Evolutionary conservation across 1,140 invertebrate genomes (phyloP).

Genomic region (Chionoecetes opilio): DNA sequence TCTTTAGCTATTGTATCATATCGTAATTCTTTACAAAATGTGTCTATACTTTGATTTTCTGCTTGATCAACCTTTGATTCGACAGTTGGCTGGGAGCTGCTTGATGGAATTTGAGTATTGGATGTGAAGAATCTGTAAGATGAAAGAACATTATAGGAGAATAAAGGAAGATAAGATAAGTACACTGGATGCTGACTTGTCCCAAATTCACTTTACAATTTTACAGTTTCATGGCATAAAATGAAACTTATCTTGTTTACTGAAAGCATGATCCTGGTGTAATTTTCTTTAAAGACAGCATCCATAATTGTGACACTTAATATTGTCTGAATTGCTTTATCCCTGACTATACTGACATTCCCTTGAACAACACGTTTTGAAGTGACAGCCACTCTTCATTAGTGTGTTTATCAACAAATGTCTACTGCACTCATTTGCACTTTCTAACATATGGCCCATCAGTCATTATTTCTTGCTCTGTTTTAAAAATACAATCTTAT

Average conservation of each 20-base stretch:
- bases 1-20: not conserved
- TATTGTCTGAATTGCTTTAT: too few species aligned
- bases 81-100: not conserved
- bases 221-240: not conserved
- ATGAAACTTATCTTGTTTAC: not conserved
- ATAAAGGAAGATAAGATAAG: not conserved
- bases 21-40: not conserved
- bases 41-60: not conserved
- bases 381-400: too few species aligned
- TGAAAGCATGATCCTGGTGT: not conserved
- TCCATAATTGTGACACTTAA: too few species aligned
- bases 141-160: not conserved
- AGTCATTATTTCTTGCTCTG: too few species aligned
- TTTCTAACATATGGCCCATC: too few species aligned
- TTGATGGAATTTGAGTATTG: not conserved
- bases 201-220: not conserved
- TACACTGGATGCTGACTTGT: not conserved
- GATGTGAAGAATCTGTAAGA: not conserved
- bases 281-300: too few species aligned
- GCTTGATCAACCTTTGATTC: not conserved
- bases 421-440: too few species aligned
- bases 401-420: too few species aligned
- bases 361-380: too few species aligned
- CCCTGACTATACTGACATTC: too few species aligned
- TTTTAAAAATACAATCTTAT: too few species aligned